phyloP scores from a whole-genome alignment of 2,797 vertebrate species.

The Okamejei kenojei region DNA sequence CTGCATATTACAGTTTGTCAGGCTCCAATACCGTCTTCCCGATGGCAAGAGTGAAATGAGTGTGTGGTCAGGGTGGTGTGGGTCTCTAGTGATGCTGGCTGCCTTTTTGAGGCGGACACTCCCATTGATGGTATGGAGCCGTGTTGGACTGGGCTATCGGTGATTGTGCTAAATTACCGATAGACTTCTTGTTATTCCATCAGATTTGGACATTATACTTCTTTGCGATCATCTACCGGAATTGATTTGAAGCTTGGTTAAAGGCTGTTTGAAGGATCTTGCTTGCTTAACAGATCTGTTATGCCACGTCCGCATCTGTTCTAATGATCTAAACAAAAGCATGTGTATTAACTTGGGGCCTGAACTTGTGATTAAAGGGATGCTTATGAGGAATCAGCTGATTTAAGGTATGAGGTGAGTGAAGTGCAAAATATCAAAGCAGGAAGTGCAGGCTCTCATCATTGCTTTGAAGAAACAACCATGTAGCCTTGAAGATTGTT shows the following conservation, averaged over 20 bases:
- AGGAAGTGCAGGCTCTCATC: not conserved
- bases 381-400: not conserved
- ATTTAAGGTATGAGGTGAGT: not conserved
- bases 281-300: not conserved
- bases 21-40: no score
- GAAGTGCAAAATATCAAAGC: not conserved
- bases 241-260: not conserved
- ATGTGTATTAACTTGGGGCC: not conserved
- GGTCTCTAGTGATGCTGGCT: no score
- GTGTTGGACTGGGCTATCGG: not conserved
- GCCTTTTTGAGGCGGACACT: no score
- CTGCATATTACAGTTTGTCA: no score
- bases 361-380: not conserved
- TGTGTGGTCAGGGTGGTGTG: no score
- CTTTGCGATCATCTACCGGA: not conserved
- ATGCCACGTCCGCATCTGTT: not conserved
- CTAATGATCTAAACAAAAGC: constrained; percentile 17
- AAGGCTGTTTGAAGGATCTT: not conserved
- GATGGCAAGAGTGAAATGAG: no score
- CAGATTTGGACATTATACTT: not conserved
- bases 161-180: not conserved
- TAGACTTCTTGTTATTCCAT: no score
- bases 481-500: not conserved
- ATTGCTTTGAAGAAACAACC: not conserved
- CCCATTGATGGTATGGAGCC: no score